These are phyloP conservation scores for Lagodon rhomboides DNA, from an alignment of 2,797 vertebrate genomes.

Conservation along the genomic window DNA sequence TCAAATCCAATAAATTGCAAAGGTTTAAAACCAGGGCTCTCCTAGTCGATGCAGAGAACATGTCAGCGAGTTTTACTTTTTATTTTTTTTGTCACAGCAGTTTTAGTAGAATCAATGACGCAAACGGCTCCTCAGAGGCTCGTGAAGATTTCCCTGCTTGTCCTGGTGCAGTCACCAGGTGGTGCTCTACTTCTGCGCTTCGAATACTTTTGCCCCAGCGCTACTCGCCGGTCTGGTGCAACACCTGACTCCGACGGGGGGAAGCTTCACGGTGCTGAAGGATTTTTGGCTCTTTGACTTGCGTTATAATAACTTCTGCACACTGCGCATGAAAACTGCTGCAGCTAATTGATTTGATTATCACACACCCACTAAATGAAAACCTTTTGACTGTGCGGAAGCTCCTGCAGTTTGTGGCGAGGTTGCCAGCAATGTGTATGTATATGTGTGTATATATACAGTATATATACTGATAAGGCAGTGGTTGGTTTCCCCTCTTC, in stretches of 20 bases:
- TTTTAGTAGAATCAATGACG: not conserved
- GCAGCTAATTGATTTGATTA: constrained; percentile 3
- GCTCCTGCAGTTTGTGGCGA: constrained; percentile 28
- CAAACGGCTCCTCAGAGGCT: not conserved
- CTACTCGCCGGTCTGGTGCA: constrained; percentile 13
- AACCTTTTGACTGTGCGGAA: constrained; percentile 12
- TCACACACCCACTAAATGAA: not conserved
- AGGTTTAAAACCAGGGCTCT: constrained; percentile 46
- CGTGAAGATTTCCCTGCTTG: constrained; percentile 20
- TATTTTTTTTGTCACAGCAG: constrained; percentile 5
- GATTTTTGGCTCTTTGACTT: constrained; percentile 17
- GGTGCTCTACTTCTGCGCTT: constrained; percentile 63
- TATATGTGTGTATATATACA: not conserved
- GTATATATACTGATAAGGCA: constrained; percentile 48
- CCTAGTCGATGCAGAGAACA: constrained; percentile 31
- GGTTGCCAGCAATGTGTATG: constrained; percentile 43
- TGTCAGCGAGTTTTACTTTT: constrained; percentile 15
- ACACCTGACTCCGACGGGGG: constrained; percentile 30
- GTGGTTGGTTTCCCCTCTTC: constrained; percentile 52
- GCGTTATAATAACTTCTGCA: constrained; percentile 26
- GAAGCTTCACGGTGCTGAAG: constrained; percentile 7
- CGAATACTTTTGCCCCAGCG: constrained; percentile 3
- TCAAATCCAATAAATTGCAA: constrained; percentile 43
- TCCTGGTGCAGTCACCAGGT: constrained; percentile 63
- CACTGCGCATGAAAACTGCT: constrained; percentile 2